Evolutionary conservation across 2,797 vertebrate species (phyloP), one percentile per base, ranked within the genome.

Genomic region (Hippoglossus hippoglossus): DNA sequence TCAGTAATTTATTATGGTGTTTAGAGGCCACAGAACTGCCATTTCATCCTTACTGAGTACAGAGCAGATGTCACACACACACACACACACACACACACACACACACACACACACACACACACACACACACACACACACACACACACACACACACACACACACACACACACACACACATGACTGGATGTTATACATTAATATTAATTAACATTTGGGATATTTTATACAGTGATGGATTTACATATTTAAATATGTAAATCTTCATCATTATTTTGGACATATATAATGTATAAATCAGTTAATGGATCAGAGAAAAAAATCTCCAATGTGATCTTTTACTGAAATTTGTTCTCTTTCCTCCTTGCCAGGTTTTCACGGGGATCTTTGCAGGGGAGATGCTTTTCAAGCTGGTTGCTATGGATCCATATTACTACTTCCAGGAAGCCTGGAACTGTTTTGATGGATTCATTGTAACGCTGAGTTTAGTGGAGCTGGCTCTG

Each of bases 401-500:
- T 88, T 95, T 98, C 79, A 99, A 99, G 83, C 95, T 99, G 56
- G 95, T 99, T 80, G 98, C 98, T 49, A 99, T 99, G 98, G 98
- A 99, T 91, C 98, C 98, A 0, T 99, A 98, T 89, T 99, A 99
- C 91, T 99, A 99, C 86, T 99, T 99, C 87, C 98, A 99, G 81
- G 98, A 99, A 83, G 97, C 97, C 62, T 99, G 98, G 98, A 99
- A 99, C 93, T 99, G 98, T 91, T 99, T 99, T 70, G 98, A 99
- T 39, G 97, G 97, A 24, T 98, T 99, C 85, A 99, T 99, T 59
- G 98, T 99, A 80, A 98, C 97, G 67, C 95, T 99, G 89, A 99
- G 98, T 92, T 97, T 99, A 80, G 96, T 99, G 93, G 98, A 99
- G 69, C 91, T 99, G 89, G 93, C 97, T 70, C 94, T 99, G 75